A percentile compares a stretch with the other conserved stretches of the same genome.
phyloP scores from a whole-genome alignment of 2,888 invertebrate genomes.

The Monoplex corrugatus region DNA sequence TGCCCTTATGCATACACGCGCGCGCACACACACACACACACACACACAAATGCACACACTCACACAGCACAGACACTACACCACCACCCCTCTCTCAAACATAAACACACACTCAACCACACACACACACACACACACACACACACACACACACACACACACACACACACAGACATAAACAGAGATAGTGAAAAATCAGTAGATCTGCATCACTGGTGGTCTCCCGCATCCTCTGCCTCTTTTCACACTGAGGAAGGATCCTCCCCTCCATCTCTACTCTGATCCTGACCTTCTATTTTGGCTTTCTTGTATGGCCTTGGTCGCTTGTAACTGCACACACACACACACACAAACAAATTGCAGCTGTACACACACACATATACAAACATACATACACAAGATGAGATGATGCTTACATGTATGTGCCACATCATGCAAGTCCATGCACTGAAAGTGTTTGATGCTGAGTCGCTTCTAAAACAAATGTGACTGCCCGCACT shows the following conservation, averaged over 20 bases:
- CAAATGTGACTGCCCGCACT: not conserved
- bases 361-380: not conserved
- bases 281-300: not conserved
- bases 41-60: no score
- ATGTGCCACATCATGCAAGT: no score
- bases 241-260: not conserved
- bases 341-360: no score
- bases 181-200: not conserved
- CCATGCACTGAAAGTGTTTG: not conserved
- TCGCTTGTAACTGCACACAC: slow-evolving; percentile 29
- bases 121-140: not conserved
- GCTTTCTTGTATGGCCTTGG: slow-evolving; percentile 16
- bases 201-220: not conserved
- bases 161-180: not conserved
- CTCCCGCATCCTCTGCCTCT: not conserved
- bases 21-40: no score
- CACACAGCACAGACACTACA: no score
- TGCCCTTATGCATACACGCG: no score
- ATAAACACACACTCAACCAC: not conserved
- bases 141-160: slow-evolving; percentile 27
- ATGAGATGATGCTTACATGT: not conserved
- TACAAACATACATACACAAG: not conserved
- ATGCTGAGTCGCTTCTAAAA: not conserved
- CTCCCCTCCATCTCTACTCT: not conserved
- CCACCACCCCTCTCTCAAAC: not conserved